Percentiles rank a stretch among this genome's conserved stretches.
Conservation (phyloP, 2,797 vertebrate genomes). For the Sparus aurata region DNA sequence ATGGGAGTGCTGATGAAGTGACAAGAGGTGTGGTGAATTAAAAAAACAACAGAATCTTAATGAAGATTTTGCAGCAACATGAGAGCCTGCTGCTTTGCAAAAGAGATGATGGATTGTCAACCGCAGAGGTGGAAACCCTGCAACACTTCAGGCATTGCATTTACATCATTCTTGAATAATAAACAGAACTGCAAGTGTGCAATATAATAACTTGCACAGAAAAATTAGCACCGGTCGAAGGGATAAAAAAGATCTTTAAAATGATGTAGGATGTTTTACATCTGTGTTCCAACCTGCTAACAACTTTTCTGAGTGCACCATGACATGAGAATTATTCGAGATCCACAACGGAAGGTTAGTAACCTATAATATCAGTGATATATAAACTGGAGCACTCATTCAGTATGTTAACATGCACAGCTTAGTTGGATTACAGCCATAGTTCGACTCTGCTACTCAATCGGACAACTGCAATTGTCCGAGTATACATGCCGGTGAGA, state of each 20-base stretch:
- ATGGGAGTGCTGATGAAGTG: conserved; percentile 29
- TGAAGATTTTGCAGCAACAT: conserved; percentile 9
- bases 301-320: background rate
- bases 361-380: background rate
- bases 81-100: background rate
- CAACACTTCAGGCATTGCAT: conserved; percentile 7
- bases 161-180: background rate
- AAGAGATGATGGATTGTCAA: conserved; percentile 4
- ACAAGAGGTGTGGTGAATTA: conserved; percentile 26
- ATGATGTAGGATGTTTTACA: no score
- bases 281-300: no score
- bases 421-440: no score
- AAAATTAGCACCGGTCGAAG: no score
- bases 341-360: background rate
- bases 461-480: no score
- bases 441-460: no score
- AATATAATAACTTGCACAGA: no score
- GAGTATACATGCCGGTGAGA: no score
- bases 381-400: no score
- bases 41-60: background rate
- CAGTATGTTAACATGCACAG: no score
- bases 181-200: background rate
- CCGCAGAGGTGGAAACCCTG: background rate
- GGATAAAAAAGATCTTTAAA: no score
- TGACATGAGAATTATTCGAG: background rate